A percentile compares a stretch with the other conserved stretches of the same genome.
Conservation (phyloP, 2,888 invertebrate genomes). For the Griposia aprilina region DNA sequence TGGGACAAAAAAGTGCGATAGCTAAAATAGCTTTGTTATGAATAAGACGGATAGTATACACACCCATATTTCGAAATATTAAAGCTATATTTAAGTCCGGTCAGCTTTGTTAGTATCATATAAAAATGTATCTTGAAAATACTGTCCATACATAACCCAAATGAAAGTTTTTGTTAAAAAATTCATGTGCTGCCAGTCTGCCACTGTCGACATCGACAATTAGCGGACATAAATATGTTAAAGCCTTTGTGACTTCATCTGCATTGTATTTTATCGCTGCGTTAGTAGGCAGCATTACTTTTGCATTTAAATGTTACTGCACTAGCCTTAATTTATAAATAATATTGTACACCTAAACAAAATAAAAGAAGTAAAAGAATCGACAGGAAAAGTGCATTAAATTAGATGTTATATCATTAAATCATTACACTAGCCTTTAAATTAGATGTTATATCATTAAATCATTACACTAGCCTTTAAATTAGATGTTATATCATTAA, state of each 20-base stretch:
- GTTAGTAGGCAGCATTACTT: slow-evolving; percentile 1
- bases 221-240: slow-evolving; percentile 40
- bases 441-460: background rate
- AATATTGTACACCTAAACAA: no score
- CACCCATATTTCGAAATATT: no score
- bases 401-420: no score
- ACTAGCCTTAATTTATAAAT: background rate
- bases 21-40: no score
- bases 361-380: no score
- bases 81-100: background rate
- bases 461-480: background rate
- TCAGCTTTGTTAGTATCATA: background rate
- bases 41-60: no score
- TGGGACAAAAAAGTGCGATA: no score
- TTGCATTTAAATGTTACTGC: slow-evolving; percentile 16
- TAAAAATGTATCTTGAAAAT: background rate
- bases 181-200: slow-evolving; percentile 18
- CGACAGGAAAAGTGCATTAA: no score
- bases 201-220: slow-evolving; percentile 25
- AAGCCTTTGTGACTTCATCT: slow-evolving; percentile 39
- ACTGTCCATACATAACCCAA: background rate
- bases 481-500: background rate
- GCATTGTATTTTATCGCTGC: slow-evolving; percentile 46
- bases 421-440: background rate
- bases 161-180: slow-evolving; percentile 11